phyloP scores from a whole-genome alignment of 1,140 invertebrate species.

The Penaeus japonicus region DNA sequence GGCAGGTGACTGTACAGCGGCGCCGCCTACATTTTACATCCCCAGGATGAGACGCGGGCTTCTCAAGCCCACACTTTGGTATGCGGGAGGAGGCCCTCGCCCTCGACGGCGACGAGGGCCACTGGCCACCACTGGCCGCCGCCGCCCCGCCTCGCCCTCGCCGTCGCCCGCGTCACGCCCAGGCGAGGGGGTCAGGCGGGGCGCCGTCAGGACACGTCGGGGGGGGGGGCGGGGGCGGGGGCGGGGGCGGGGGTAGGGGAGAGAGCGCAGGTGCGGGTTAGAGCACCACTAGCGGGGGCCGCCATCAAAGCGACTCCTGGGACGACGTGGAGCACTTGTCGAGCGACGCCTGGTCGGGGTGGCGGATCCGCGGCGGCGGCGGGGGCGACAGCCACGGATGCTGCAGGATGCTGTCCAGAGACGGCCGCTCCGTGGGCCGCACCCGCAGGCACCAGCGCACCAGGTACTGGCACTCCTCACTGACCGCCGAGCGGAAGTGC shows the following conservation, averaged over 20 bases:
- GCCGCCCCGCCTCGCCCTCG: slow-evolving; percentile 25
- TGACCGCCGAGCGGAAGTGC: slow-evolving; percentile 68
- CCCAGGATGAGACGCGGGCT: not conserved
- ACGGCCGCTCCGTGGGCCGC: slow-evolving; percentile 68
- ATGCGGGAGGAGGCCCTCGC: not conserved
- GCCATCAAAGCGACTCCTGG: slow-evolving; percentile 53
- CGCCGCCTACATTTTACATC: not conserved
- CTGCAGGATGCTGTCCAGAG: slow-evolving; percentile 69
- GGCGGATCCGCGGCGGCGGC: slow-evolving; percentile 69
- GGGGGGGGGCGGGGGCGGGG: slow-evolving; percentile 10
- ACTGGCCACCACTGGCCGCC: slow-evolving; percentile 37
- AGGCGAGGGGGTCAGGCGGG: slow-evolving; percentile 27
- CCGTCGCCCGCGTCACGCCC: slow-evolving; percentile 24
- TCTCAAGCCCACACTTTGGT: not conserved
- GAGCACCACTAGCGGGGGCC: slow-evolving; percentile 22
- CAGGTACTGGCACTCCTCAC: slow-evolving; percentile 71
- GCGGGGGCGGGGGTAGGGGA: not conserved
- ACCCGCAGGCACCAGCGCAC: slow-evolving; percentile 70
- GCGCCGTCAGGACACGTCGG: slow-evolving; percentile 15
- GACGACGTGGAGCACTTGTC: slow-evolving; percentile 49
- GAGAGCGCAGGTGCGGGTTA: slow-evolving; percentile 26
- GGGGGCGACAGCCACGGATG: slow-evolving; percentile 69
- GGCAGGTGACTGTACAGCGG: slow-evolving; percentile 8
- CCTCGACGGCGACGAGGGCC: not conserved
- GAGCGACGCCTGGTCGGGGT: slow-evolving; percentile 4